Evolutionary conservation across 1,140 invertebrate species (phyloP).

Genomic region (Trichonephila inaurata): DNA sequence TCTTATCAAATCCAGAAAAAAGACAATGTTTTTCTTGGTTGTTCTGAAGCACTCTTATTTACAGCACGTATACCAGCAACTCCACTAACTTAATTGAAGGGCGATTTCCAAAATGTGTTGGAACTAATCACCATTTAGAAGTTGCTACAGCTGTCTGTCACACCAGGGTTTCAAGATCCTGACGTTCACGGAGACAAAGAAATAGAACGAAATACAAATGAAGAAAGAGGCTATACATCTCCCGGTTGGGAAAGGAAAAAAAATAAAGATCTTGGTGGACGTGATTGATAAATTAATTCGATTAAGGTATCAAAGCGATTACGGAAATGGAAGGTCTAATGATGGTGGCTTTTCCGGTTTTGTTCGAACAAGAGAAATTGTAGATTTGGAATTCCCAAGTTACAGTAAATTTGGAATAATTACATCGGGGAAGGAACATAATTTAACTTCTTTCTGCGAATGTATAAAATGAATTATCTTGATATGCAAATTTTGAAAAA

Average conservation of each 20-base stretch:
- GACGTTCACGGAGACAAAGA: background rate
- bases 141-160: background rate
- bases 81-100: background rate
- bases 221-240: background rate
- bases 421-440: no score
- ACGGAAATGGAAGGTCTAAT: background rate
- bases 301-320: slow-evolving; percentile 35
- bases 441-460: no score
- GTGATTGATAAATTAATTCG: slow-evolving; percentile 65
- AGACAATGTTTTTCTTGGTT: no score
- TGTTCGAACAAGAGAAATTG: background rate
- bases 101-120: background rate
- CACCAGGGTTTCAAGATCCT: background rate
- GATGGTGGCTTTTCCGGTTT: background rate
- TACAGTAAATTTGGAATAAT: no score
- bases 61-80: no score
- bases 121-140: background rate
- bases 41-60: no score
- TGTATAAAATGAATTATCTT: no score
- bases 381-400: background rate
- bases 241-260: background rate
- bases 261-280: background rate
- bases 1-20: no score
- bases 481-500: no score
- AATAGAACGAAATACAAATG: slow-evolving; percentile 13